Evolutionary conservation across 2,888 invertebrate species (phyloP).

Genomic region (Drosophila nigritarsus): DNA sequence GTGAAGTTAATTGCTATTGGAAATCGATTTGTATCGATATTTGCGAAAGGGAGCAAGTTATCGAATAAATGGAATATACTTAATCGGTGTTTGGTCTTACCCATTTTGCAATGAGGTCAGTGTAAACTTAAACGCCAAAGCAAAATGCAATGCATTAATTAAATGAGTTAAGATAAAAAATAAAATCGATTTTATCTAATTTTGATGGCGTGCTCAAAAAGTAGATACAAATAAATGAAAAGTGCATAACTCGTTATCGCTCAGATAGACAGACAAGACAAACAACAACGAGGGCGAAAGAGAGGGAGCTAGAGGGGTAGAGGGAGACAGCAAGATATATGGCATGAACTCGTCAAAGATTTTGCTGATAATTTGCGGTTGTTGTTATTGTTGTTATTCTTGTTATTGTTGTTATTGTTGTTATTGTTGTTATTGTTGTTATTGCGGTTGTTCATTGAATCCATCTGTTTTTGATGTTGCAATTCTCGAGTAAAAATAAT

Average conservation of each 20-base stretch:
- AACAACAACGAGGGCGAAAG: not conserved
- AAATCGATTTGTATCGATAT: not conserved
- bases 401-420: no score
- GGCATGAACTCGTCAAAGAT: slow-evolving; percentile 12
- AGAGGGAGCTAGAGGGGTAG: not conserved
- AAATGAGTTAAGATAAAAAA: slow-evolving; percentile 23
- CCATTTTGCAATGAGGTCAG: not conserved
- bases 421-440: slow-evolving; percentile 25
- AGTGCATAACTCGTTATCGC: slow-evolving; percentile 36
- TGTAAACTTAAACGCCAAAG: not conserved
- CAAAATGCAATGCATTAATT: slow-evolving; percentile 25
- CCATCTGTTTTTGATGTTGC: slow-evolving; percentile 17
- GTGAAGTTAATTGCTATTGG: not conserved
- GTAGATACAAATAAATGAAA: slow-evolving; percentile 22
- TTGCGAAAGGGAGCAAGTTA: not conserved
- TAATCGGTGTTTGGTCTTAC: not conserved
- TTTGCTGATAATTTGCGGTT: slow-evolving; percentile 47
- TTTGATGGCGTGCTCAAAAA: slow-evolving; percentile 37
- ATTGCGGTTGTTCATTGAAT: slow-evolving; percentile 19
- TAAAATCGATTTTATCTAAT: slow-evolving; percentile 59
- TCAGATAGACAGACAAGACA: not conserved
- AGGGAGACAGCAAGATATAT: not conserved
- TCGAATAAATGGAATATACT: not conserved
- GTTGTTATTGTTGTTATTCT: slow-evolving; percentile 25
- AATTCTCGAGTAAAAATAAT: slow-evolving; percentile 7